These are phyloP conservation scores for Drosophila glabriapex DNA, from an alignment of 2,888 invertebrate species.

Conservation along the genomic window DNA sequence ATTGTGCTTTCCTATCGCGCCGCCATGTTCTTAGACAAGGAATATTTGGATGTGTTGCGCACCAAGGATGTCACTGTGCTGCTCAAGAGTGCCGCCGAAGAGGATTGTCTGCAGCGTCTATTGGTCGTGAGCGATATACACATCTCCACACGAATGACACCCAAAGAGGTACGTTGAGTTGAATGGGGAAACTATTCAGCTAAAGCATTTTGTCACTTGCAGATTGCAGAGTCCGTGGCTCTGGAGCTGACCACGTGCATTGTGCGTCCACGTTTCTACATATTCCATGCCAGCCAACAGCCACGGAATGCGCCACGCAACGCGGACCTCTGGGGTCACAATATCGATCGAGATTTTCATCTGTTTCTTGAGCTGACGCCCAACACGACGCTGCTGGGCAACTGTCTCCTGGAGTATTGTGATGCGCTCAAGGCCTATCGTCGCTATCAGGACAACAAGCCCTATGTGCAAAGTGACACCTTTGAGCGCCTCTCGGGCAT, in stretches of 20 bases:
- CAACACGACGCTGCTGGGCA: conserved; percentile 86
- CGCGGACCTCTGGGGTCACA: conserved; percentile 86
- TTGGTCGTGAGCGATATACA: conserved; percentile 88
- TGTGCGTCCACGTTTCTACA: conserved; percentile 85
- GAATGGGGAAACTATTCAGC: not conserved
- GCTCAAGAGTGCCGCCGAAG: conserved; percentile 86
- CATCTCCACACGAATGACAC: conserved; percentile 87
- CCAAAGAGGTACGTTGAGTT: conserved; percentile 83
- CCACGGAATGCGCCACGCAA: conserved; percentile 73
- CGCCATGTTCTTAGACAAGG: conserved; percentile 87
- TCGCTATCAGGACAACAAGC: conserved; percentile 82
- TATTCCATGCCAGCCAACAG: conserved; percentile 83
- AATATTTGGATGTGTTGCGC: conserved; percentile 87
- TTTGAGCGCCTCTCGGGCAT: conserved; percentile 82
- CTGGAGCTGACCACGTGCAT: conserved; percentile 87
- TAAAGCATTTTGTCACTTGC: conserved; percentile 34
- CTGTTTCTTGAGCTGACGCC: conserved; percentile 86
- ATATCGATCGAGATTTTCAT: conserved; percentile 86
- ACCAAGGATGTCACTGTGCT: conserved; percentile 86
- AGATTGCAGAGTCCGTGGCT: conserved; percentile 87
- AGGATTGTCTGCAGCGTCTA: conserved; percentile 87
- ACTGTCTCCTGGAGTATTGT: conserved; percentile 85
- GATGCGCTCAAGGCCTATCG: conserved; percentile 84
- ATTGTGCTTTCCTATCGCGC: conserved; percentile 87
- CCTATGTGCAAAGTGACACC: conserved; percentile 65